Evolutionary conservation across 2,888 invertebrate species (phyloP), one percentile per base, ranked within the genome.

Genomic region (Bhutanitis thaidina): DNA sequence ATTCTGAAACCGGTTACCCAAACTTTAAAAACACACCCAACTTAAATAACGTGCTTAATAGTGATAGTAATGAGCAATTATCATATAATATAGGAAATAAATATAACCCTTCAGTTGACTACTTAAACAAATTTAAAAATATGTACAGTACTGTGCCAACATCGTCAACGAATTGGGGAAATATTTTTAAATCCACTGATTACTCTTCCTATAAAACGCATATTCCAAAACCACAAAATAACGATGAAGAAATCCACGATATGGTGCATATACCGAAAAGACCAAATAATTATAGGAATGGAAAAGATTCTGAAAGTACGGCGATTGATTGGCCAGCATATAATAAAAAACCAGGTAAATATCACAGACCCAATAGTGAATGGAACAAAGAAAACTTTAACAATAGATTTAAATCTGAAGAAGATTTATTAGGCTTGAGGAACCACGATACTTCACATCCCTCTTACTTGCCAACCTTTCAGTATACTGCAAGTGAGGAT

Each of bases 391-490:
- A 86, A 55, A 62, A 66, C 38, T 57, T 68, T 15, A 71, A 65
- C 29, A 79, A 68, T 14, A 72, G 80, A 60, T 89, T 77, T 54
- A 86, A 87, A 61, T 78, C 82, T 0, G 89, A 89, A 66, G 89
- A 89, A 64, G 88, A 88, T 68, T 73, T 89, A 49, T 58, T 89
- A 45, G 88, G 77, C 14, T 68, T 89, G 7, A 73, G 88, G 66
- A 89, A 79, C 44, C 85, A 82, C 34, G 88, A 88, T 48, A 80
- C 85, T 0, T 77, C 80, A 12, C 82, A 80, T 51, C 77, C 84
- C 8, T 73, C 80, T 1, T 80, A 86, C 58, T 62, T 82, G 51
- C 82, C 84, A 12, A 67, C 71, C 16, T 81, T 71, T 50, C 77
- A 75, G 40, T 75, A 77, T 1, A 73, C 54, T 44, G 69, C 65